Evolutionary conservation across 2,888 invertebrate species (phyloP).

Genomic region (Cosmia trapezina): DNA sequence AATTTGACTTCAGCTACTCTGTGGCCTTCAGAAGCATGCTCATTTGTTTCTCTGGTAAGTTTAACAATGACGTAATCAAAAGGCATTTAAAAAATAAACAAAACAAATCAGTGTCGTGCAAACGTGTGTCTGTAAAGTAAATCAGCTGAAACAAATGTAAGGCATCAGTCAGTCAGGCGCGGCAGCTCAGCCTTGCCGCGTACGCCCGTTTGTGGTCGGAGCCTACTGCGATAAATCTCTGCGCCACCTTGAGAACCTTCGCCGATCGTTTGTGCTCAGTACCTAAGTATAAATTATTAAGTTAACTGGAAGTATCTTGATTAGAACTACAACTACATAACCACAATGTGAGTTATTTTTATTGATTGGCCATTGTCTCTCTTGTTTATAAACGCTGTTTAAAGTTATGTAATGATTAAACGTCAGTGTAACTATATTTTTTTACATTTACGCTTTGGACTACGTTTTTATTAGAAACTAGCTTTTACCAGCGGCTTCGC

Average conservation of each 20-base stretch:
- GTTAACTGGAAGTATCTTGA: conserved; percentile 47
- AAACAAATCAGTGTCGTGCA: conserved; percentile 74
- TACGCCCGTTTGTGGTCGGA: conserved; percentile 85
- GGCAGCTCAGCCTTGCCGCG: conserved; percentile 61
- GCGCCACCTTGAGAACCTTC: conserved; percentile 84
- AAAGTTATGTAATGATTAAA: not conserved
- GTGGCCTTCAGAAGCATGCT: no score
- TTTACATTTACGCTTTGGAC: not conserved
- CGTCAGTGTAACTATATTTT: not conserved
- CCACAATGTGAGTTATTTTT: not conserved
- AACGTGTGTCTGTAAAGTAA: conserved; percentile 85
- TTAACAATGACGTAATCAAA: conserved; percentile 1
- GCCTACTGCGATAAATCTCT: conserved; percentile 85
- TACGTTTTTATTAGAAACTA: not conserved
- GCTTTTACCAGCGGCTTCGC: no score
- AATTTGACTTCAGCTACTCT: not conserved
- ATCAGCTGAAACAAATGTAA: conserved; percentile 89
- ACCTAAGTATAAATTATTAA: conserved; percentile 39
- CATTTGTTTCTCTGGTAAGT: no score
- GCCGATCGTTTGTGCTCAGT: conserved; percentile 68
- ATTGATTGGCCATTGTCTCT: not conserved
- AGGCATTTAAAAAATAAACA: conserved; percentile 64
- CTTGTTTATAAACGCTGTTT: no score
- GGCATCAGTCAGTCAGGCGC: conserved; percentile 84
- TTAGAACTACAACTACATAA: conserved; percentile 21